A percentile compares a stretch with the other conserved stretches of the same genome.
Conservation (phyloP, 2,888 invertebrate species). For the Conomelus anceps region DNA sequence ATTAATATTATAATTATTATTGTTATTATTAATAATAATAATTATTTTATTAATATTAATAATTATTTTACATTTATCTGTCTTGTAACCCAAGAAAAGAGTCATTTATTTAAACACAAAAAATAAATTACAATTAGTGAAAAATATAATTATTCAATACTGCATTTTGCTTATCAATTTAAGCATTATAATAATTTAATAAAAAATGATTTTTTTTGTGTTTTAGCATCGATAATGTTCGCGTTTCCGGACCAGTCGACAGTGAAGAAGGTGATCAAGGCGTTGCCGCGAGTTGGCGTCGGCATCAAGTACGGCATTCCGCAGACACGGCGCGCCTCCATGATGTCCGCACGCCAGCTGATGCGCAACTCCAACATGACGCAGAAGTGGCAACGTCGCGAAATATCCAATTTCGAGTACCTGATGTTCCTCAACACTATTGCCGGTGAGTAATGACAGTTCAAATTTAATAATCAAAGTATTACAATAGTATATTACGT, state of each 20-base stretch:
- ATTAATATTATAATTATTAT: too few species aligned
- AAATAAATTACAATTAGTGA: too few species aligned
- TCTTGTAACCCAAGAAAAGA: too few species aligned
- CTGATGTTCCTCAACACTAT: slow-evolving; percentile 99
- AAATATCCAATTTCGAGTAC: slow-evolving; percentile 99
- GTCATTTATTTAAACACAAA: too few species aligned
- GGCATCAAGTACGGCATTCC: slow-evolving; percentile 99
- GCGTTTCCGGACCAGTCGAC: slow-evolving; percentile 95
- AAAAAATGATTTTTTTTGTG: slow-evolving; percentile 32
- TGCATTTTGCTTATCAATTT: too few species aligned
- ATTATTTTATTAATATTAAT: too few species aligned
- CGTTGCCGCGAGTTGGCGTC: slow-evolving; percentile 93
- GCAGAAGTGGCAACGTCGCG: slow-evolving; percentile 97
- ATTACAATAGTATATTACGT: too few species aligned
- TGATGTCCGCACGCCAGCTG: slow-evolving; percentile 97
- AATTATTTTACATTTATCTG: too few species aligned
- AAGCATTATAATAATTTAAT: not conserved
- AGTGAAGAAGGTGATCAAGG: slow-evolving; percentile 97
- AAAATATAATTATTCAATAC: too few species aligned
- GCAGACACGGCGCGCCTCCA: slow-evolving; percentile 92
- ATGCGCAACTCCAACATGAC: slow-evolving; percentile 99
- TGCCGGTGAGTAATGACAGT: slow-evolving; percentile 84
- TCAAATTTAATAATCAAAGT: not conserved
- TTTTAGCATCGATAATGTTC: slow-evolving; percentile 96
- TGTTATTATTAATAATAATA: too few species aligned